Conservation (phyloP, 2,888 invertebrate genomes). For the Hypselothyrea guttata region DNA sequence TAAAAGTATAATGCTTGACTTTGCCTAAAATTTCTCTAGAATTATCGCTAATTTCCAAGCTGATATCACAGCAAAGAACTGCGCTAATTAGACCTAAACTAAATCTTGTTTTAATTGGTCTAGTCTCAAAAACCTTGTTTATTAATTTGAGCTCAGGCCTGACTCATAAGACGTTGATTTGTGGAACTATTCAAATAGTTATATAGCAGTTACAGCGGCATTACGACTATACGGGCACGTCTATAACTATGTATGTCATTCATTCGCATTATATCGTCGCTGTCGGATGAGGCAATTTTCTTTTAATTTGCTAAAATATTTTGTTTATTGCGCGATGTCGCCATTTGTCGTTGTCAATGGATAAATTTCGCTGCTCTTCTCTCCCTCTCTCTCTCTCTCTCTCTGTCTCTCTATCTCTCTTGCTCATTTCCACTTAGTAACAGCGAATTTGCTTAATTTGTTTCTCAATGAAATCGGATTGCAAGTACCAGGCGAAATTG, state of each 20-base stretch:
- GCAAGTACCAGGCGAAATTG: slow-evolving; percentile 53
- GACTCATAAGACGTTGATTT: slow-evolving; percentile 23
- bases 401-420: slow-evolving; percentile 15
- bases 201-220: slow-evolving; percentile 21
- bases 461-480: slow-evolving; percentile 64
- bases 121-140: slow-evolving; percentile 32
- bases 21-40: no score
- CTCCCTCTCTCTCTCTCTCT: not conserved
- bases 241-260: no score
- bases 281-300: slow-evolving; percentile 73
- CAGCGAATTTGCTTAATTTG: slow-evolving; percentile 67
- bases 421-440: slow-evolving; percentile 30
- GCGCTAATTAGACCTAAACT: slow-evolving; percentile 32
- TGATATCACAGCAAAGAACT: slow-evolving; percentile 1
- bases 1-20: no score
- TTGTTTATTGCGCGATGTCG: slow-evolving; percentile 57
- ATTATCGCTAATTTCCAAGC: no score
- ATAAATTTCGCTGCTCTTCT: slow-evolving; percentile 17
- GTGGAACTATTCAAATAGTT: slow-evolving; percentile 1
- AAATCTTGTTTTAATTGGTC: slow-evolving; percentile 43
- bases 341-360: slow-evolving; percentile 22
- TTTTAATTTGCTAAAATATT: slow-evolving; percentile 74
- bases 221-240: no score
- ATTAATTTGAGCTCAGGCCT: slow-evolving; percentile 31
- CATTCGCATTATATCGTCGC: slow-evolving; percentile 47